Base-by-base conservation (phyloP, 2,113 vertebrate species). In the Sylvietta virens region DNA sequence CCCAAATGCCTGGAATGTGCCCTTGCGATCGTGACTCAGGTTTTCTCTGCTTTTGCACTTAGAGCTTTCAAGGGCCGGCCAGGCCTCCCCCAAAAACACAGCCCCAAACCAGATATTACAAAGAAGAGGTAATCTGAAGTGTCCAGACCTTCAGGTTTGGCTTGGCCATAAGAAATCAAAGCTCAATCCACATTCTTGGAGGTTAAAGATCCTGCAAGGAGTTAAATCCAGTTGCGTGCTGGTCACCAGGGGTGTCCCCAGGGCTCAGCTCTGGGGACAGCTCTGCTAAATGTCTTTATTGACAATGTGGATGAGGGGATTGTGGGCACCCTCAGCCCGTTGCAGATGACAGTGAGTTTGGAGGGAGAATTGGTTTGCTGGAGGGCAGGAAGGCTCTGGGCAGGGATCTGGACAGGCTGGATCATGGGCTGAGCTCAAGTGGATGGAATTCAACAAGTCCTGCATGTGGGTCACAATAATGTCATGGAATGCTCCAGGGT, bases 251-350 rank as follows among this genome's bases (percentile, higher is more conserved):
- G 28, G 3, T 27, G 64, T 45, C 39, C 19, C 47, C 26, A 27
- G 54, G 54, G 39, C 62, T 76, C 44, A 42, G 61, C 27, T 3
- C 2, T 24, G 47, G 54, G 62, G 54, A 37, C 18, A 45, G 39
- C 54, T 15, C 39, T n/a, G 37, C 10, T 70, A 7, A 20, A 27
- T 16, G 13, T 35, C 57, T 17, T 30, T 18, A 11, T 21, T 28
- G 17, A 12, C 27, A 50, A 1, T 27, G 13, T 54, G 56, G 28
- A 9, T 0, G 1, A 30, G 28, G 23, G 33, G 40, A 40, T 14
- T 7, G 47, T 54, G 47, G 39, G 20, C 47, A 79, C 28, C 33
- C 7, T 17, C n/a, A n/a, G 61, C 9, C 54, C 15, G 4, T 1
- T 37, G n/a, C 47, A 13, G 40, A 3, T 33, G 39, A 45, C 15